Percentiles rank a stretch among this genome's conserved stretches.
Conservation (phyloP, 2,797 vertebrate species). For the Crax fasciolata region DNA sequence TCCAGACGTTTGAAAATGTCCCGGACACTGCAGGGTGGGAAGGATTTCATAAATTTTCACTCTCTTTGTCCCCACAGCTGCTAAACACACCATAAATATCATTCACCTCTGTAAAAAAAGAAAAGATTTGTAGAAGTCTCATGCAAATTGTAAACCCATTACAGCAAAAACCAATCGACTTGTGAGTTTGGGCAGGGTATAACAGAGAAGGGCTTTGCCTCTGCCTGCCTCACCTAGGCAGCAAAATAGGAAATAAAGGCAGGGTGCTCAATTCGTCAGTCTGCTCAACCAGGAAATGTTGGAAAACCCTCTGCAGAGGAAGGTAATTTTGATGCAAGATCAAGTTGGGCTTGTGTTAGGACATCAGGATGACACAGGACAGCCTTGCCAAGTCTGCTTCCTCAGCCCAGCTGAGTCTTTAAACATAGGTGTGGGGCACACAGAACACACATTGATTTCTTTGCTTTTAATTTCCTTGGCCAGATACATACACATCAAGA, state of each 20-base stretch:
- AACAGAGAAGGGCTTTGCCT: neutral
- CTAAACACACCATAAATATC: constrained; percentile 17
- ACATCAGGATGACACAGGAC: neutral
- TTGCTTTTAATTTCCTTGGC: neutral
- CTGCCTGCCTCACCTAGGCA: neutral
- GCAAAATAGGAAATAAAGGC: neutral
- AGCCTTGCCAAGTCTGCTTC: neutral
- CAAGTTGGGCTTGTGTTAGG: neutral
- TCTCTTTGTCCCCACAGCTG: neutral
- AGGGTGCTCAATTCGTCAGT: neutral
- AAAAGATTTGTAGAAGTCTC: neutral
- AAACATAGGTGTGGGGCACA: accelerated
- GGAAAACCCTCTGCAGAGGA: neutral
- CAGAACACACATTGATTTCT: neutral
- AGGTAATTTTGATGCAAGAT: neutral
- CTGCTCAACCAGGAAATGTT: neutral
- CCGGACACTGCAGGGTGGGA: neutral
- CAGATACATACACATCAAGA: neutral
- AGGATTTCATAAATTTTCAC: neutral
- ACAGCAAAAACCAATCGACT: accelerated
- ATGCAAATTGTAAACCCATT: neutral
- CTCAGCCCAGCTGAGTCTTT: neutral
- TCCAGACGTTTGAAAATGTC: neutral
- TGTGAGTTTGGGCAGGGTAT: neutral
- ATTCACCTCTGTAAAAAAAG: neutral